A percentile compares a stretch with the other conserved stretches of the same genome.
phyloP scores from a whole-genome alignment of 2,113 vertebrate genomes.

The Menura novaehollandiae region DNA sequence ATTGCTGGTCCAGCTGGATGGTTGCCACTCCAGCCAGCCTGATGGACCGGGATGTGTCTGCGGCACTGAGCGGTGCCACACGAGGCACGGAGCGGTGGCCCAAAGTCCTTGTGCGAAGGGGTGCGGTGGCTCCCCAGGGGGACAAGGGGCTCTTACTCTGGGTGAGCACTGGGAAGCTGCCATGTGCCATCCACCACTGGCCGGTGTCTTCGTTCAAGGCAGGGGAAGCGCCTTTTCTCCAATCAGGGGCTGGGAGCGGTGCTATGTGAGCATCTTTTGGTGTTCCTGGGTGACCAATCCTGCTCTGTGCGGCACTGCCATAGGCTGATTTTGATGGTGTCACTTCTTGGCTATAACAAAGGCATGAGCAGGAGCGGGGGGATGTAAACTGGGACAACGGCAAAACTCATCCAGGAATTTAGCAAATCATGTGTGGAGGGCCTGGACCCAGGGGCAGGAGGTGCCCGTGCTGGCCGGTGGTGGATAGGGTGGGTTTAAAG shows the following conservation, averaged over 20 bases:
- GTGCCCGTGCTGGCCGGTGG: accelerated
- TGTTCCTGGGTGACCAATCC: slow-evolving; percentile 13
- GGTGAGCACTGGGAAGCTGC: background rate
- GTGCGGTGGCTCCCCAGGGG: background rate
- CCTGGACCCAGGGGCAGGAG: background rate
- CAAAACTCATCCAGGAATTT: background rate
- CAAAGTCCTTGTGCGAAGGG: accelerated
- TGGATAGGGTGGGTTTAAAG: background rate
- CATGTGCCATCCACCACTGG: background rate
- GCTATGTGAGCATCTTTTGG: background rate
- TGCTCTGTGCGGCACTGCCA: background rate
- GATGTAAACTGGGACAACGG: background rate
- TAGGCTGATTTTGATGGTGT: background rate
- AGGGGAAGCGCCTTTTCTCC: background rate
- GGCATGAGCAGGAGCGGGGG: background rate
- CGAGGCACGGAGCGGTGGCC: accelerated
- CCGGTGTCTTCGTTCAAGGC: accelerated
- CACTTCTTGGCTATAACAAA: slow-evolving; percentile 15
- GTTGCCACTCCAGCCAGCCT: background rate
- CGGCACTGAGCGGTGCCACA: no score
- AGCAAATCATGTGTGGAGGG: background rate
- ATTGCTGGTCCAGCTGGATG: background rate
- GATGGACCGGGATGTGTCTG: accelerated
- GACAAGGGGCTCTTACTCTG: background rate
- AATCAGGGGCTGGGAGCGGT: background rate